Base-by-base conservation (phyloP, 2,888 invertebrate species). In the Branchipolynoe longqiensis region DNA sequence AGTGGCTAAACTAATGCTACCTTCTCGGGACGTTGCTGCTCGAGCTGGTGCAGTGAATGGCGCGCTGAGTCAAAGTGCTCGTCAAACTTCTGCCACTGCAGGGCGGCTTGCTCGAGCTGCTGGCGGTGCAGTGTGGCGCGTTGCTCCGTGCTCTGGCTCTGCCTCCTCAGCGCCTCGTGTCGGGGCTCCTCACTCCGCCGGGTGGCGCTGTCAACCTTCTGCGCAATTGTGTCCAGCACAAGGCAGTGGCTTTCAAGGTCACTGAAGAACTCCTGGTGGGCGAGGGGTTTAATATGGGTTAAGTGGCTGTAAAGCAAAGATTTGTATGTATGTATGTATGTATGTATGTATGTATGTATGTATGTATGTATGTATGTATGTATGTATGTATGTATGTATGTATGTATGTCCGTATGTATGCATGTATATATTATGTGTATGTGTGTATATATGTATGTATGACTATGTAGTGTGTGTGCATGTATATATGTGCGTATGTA, bases 211-310 rank as follows among this genome's bases (percentile, higher is more conserved):
- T 92, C 91, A 87, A 92, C 90, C 85, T 92, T 91, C 28, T 90
- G 87, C 3, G 90, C 90, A 81, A 93, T 88, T 0, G 90, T 88
- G 84, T 92, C 92, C 81, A 93, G 87, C 90, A 92, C 91, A 14
- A 91, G 90, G n/a, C 90, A 89, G 87, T 93, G 92, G 25, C 90
- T 91, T 86, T 92, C 92, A 48, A 93, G 90, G 87, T 92, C 93
- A 86, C 89, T 88, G 89, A 93, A 93, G 90, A 92, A 93, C 84
- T 92, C 91, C 93, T 93, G 90, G 18, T 48, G 48, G 8, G 14
- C 87, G 85, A 14, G 64, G 6, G 6, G 22, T 25, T 64, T 14
- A 28, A 31, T 64, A 64, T 64, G 31, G 33, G 56, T 18, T 40
- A 48, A 36, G 48, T 48, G 48, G 48, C 8, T 48, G n/a, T n/a